Conservation (phyloP, 2,888 invertebrate genomes). For the Melinaea marsaeus region DNA sequence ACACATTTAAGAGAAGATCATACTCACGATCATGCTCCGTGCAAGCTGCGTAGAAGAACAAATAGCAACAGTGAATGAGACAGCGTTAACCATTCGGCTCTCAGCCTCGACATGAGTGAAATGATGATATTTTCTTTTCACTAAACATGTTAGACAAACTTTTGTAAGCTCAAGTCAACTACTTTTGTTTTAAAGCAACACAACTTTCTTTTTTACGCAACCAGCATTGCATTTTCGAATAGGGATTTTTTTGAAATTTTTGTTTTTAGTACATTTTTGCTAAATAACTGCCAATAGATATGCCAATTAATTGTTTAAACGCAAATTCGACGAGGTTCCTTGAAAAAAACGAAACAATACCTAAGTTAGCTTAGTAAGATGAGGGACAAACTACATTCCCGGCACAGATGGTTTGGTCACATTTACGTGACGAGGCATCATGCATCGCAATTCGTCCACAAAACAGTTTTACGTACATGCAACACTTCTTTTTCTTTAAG, state of each 20-base stretch:
- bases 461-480: slow-evolving; percentile 55
- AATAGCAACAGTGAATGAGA: slow-evolving; percentile 81
- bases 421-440: slow-evolving; percentile 46
- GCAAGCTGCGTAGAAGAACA: slow-evolving; percentile 86
- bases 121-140: slow-evolving; percentile 35
- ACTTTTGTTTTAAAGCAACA: slow-evolving; percentile 9
- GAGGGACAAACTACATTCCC: slow-evolving; percentile 40
- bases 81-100: slow-evolving; percentile 54
- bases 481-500: slow-evolving; percentile 52
- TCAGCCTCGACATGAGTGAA: slow-evolving; percentile 52
- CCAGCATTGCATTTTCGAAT: slow-evolving; percentile 11
- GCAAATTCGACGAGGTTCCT: slow-evolving; percentile 32
- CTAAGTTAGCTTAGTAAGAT: slow-evolving; percentile 34
- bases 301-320: slow-evolving; percentile 34
- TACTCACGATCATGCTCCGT: slow-evolving; percentile 95
- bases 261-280: slow-evolving; percentile 11
- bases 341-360: slow-evolving; percentile 23
- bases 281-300: background rate
- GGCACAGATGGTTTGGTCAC: slow-evolving; percentile 36
- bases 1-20: slow-evolving; percentile 52
- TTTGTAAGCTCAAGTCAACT: slow-evolving; percentile 19
- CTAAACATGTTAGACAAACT: slow-evolving; percentile 27
- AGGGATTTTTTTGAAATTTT: slow-evolving; percentile 19
- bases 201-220: too few species aligned
- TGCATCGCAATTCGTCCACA: slow-evolving; percentile 52